These are phyloP conservation scores for Limnodromus scolopaceus DNA, from an alignment of 2,797 vertebrate genomes.

Conservation along the genomic window DNA sequence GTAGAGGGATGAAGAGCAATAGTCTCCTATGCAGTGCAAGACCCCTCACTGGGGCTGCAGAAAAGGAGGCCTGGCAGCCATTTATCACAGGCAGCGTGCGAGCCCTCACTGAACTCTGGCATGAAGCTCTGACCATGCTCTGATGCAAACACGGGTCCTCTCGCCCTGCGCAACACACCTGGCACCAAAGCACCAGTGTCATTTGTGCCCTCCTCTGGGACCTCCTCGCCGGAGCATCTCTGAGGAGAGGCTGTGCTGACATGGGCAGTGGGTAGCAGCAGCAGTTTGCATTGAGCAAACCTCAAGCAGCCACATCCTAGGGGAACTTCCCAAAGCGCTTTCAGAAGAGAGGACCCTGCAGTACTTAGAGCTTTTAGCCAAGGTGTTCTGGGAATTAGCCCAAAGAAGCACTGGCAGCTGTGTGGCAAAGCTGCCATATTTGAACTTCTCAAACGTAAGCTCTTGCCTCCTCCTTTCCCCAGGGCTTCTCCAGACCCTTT, in stretches of 20 bases:
- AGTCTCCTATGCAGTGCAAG: not conserved
- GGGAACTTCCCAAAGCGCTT: not conserved
- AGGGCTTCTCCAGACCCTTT: not conserved
- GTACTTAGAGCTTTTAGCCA: not conserved
- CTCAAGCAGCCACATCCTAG: not conserved
- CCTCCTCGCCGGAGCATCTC: not conserved
- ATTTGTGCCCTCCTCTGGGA: not conserved
- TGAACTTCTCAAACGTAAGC: not conserved
- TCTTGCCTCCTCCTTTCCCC: not conserved
- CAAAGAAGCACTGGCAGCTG: not conserved
- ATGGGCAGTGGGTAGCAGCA: not conserved
- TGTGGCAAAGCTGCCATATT: not conserved
- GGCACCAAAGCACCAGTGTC: rapidly evolving
- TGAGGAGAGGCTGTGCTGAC: rapidly evolving
- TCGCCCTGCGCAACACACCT: rapidly evolving
- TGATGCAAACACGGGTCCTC: not conserved
- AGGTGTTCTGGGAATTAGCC: not conserved
- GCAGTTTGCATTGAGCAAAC: not conserved
- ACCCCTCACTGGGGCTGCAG: not conserved
- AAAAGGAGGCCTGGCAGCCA: not conserved
- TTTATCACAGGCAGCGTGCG: not conserved
- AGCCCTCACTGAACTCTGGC: not conserved
- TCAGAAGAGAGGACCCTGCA: not conserved
- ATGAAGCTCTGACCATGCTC: not conserved
- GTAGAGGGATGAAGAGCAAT: not conserved